Base-by-base conservation (phyloP, 30 jellyfish, hydroid and myxozoan species). In the Sanderia malayensis region DNA sequence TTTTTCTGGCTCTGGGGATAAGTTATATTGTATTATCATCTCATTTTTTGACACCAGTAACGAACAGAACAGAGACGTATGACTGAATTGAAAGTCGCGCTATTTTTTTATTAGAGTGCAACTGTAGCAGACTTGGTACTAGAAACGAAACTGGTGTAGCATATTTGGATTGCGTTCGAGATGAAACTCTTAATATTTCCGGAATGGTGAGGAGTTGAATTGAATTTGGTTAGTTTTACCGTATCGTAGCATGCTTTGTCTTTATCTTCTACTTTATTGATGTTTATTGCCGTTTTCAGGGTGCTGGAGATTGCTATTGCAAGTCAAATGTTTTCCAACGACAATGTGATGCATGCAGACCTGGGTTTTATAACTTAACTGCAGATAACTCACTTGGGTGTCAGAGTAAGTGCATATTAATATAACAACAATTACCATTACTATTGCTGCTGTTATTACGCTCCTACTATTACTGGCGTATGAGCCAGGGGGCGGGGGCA, bases 281-380 rank as follows among this genome's bases (percentile, higher is more conserved):
- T n/a, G n/a, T n/a, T n/a, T n/a, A n/a, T n/a, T n/a, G n/a, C n/a
- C n/a, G n/a, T n/a, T n/a, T n/a, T n/a, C 49, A 85, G 95, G 29
- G 63, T 41, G 84, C 97, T n/a, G 97, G 97, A 31, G 97, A 89
- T 71, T 89, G 97, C 62, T 89, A 70, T 33, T 89, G 97, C 67
- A 89, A 89, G 66, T 70, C 62, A 41, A 89, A 89, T 70, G 97
- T 89, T 15, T 60, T 30, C 46, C 70, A 79, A 8, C 60, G 88
- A 32, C 44, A 63, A 72, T 89, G 97, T 44, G 80, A 71, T 74
- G 58, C 47, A 31, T 89, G 97, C 45, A 76, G 71, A 29, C 93
- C 88, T 4, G 95, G 93, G 18, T 89, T 71, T 65, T 89, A 71
- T 63, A 89, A 89, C 58, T 72, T 89, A 28, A 59, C 97, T 19